phyloP scores from a whole-genome alignment of 2,888 invertebrate genomes.

The Nematopogon swammerdamellus region DNA sequence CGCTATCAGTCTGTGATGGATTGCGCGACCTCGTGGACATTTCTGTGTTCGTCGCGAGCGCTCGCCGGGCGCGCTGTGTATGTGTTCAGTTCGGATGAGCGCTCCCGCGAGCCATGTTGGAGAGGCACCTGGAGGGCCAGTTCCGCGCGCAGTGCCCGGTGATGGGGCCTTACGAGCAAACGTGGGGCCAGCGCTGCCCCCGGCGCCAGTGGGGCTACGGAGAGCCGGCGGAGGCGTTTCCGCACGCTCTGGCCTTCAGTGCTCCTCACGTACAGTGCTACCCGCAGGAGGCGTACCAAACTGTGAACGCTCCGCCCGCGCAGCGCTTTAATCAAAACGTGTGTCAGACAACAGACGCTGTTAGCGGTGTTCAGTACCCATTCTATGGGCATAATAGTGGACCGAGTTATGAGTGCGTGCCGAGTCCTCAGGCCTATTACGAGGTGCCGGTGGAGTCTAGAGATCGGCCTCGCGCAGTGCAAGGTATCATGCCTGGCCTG shows the following conservation, averaged over 20 bases:
- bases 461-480: conserved; percentile 12
- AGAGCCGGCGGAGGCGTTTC: conserved; percentile 22
- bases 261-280: conserved; percentile 27
- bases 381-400: conserved; percentile 14
- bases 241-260: conserved; percentile 11
- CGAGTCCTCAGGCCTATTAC: not conserved
- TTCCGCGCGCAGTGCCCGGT: conserved; percentile 22
- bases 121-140: not conserved
- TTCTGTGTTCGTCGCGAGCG: not conserved
- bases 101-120: not conserved
- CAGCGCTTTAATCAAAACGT: conserved; percentile 14
- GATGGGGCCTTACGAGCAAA: conserved; percentile 24
- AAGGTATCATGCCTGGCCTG: conserved; percentile 21
- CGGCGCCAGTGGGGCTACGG: conserved; percentile 27
- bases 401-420: conserved; percentile 9
- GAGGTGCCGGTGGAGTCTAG: conserved; percentile 15
- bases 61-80: not conserved
- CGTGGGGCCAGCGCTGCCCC: conserved; percentile 35
- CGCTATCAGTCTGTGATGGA: not conserved
- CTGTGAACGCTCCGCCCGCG: conserved; percentile 1
- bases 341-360: not conserved
- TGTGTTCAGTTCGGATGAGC: not conserved
- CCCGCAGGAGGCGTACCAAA: conserved; percentile 18
- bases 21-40: not conserved
- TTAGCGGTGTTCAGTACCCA: not conserved